Percentiles rank a stretch among this genome's conserved stretches.
Conservation (phyloP, 2,113 vertebrate genomes). For the Epinephelus cyanopodus region DNA sequence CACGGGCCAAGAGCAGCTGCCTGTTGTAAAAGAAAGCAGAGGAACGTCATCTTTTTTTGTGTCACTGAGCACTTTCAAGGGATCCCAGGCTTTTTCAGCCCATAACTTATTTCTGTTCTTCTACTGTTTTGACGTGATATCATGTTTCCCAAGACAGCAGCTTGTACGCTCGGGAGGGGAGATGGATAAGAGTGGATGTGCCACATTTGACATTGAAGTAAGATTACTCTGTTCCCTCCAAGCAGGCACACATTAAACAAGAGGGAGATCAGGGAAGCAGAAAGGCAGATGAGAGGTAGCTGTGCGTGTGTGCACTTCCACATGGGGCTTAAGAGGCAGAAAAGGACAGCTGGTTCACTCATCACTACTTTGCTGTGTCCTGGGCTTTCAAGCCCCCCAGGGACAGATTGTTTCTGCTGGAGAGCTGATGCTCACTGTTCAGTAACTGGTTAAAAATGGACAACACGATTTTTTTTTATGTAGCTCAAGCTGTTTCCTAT, state of each 20-base stretch:
- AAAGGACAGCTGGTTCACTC: conserved; percentile 75
- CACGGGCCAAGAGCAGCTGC: conserved; percentile 60
- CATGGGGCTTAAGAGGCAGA: conserved; percentile 52
- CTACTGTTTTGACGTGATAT: conserved; percentile 74
- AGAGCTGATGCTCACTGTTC: conserved; percentile 10
- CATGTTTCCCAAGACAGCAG: conserved; percentile 72
- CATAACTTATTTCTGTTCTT: conserved; percentile 66
- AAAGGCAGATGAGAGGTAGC: conserved; percentile 60
- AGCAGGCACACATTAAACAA: conserved; percentile 68
- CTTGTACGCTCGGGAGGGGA: conserved; percentile 50
- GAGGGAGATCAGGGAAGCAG: conserved; percentile 60
- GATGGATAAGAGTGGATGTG: conserved; percentile 64
- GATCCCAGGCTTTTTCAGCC: conserved; percentile 51
- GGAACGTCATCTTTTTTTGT: conserved; percentile 48
- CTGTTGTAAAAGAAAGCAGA: conserved; percentile 56
- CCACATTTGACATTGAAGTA: conserved; percentile 67
- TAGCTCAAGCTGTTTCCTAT: conserved; percentile 19
- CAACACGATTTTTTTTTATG: conserved; percentile 8
- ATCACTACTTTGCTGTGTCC: conserved; percentile 58
- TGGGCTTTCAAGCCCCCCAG: conserved; percentile 36
- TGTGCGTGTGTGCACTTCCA: conserved; percentile 55
- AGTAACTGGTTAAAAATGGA: conserved; percentile 49
- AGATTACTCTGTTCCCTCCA: conserved; percentile 70
- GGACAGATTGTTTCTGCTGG: conserved; percentile 42
- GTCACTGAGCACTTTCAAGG: conserved; percentile 64